Conservation (phyloP, 2,888 invertebrate genomes). For the Helicoverpa assulta region DNA sequence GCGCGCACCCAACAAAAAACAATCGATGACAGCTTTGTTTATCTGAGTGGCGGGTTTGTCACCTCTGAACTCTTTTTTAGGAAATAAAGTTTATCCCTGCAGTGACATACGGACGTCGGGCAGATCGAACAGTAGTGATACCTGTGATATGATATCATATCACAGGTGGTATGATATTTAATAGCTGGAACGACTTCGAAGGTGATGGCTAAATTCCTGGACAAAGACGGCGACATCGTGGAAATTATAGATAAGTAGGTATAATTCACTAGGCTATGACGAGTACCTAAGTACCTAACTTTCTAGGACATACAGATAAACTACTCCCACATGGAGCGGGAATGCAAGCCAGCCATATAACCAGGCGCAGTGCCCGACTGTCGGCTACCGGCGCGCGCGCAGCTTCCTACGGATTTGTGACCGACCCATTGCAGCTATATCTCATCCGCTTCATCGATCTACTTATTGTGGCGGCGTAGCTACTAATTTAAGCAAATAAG, state of each 20-base stretch:
- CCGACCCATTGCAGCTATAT: slow-evolving; percentile 30
- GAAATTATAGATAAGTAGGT: background rate
- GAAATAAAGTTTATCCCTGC: background rate
- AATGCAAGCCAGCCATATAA: slow-evolving; percentile 58
- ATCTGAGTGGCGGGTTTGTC: slow-evolving; percentile 7
- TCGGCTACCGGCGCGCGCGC: slow-evolving; percentile 8
- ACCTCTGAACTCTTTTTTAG: background rate
- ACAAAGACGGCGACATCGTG: background rate
- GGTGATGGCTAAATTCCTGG: too few species aligned
- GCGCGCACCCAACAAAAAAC: slow-evolving; percentile 39
- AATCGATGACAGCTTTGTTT: slow-evolving; percentile 9
- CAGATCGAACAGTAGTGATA: too few species aligned
- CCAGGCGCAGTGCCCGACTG: slow-evolving; percentile 48
- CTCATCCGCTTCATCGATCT: slow-evolving; percentile 32
- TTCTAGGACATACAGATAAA: background rate
- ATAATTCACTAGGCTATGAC: background rate
- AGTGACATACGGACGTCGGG: too few species aligned
- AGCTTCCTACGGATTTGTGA: background rate
- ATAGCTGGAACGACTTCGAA: too few species aligned
- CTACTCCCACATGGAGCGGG: slow-evolving; percentile 22
- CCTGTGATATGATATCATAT: too few species aligned
- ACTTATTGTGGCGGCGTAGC: background rate
- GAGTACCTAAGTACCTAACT: background rate
- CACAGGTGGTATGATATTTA: too few species aligned
- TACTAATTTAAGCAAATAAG: too few species aligned